Evolutionary conservation across 1,140 invertebrate species (phyloP).

Genomic region (Coptotermes formosanus): DNA sequence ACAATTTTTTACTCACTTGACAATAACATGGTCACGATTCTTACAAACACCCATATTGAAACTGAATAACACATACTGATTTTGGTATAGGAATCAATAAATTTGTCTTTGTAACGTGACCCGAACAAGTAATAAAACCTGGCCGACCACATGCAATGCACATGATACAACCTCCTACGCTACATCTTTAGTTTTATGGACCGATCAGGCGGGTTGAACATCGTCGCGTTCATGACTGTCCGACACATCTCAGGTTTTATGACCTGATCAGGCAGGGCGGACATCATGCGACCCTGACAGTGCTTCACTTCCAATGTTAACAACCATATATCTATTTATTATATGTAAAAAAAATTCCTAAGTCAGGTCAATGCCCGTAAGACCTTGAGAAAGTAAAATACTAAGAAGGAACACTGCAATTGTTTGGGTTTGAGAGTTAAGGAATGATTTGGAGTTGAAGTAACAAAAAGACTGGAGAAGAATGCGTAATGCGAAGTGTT

Average conservation of each 20-base stretch:
- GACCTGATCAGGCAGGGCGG: neutral
- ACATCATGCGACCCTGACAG: neutral
- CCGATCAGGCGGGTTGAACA: too few species aligned
- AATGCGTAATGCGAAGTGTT: too few species aligned
- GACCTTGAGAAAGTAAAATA: too few species aligned
- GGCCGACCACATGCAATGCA: neutral
- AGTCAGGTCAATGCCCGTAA: too few species aligned
- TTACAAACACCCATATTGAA: neutral
- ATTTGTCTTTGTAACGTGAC: neutral
- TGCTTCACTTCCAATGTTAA: neutral
- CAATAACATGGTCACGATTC: neutral
- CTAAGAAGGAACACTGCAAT: too few species aligned
- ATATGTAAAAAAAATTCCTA: too few species aligned
- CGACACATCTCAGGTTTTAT: neutral
- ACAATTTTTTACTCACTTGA: neutral
- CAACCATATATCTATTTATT: too few species aligned
- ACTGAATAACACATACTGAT: neutral
- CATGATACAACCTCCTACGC: neutral
- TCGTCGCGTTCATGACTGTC: neutral
- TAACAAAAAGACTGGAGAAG: too few species aligned
- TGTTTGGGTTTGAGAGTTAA: too few species aligned
- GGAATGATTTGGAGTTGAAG: too few species aligned
- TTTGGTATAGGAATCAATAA: neutral
- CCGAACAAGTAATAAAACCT: neutral
- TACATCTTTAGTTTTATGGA: neutral